Evolutionary conservation across 2,797 vertebrate genomes (phyloP), one percentile per base, ranked within the genome.

Genomic region (Parambassis ranga): DNA sequence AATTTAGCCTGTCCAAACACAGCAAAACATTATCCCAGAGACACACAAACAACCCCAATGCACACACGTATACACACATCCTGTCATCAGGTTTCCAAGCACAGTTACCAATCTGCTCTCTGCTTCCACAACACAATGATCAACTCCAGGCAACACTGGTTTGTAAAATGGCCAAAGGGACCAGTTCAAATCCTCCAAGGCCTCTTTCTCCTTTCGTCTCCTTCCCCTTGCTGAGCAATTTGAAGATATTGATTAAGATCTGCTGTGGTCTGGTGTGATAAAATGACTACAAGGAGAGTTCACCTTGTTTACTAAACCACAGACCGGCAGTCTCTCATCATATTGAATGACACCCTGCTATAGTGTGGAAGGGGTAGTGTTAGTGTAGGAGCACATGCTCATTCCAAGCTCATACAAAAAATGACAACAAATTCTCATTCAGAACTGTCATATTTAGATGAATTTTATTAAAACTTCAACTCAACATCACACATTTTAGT

Each of bases 1-100:
- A 44, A 87, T 78, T 89, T 64, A 82, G 58, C 51, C 55, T 75
- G 82, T 89, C 82, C 31, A 88, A 86, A 87, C 87, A 86, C 1
- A 52, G 70, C 31, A 47, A 67, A 52, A 74, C 67, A 70, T 44
- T 65, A 58, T 61, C 28, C 8, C 14, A 41, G 20, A 59, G 15
- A 69, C 18, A 53, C 36, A 39, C 44, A 43, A 35, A 64, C 62
- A 37, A 50, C 39, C 39, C 44, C 43, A 53, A 67, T 9, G 15
- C 33, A 37, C 32, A 39, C 11, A 20, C 14, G 41, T 2, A 43
- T 26, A 69, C 58, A 51, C 46, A 71, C 62, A 51, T 26, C 28
- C 8, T 59, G 26, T 26, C 37, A 65, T 55, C 37, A 36, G 24
- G 38, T 51, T 50, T n/a, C 16, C 62, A 38, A 43, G 24, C 23